Conservation (phyloP, 1,140 invertebrate species). For the Rhopalosiphum maidis region DNA sequence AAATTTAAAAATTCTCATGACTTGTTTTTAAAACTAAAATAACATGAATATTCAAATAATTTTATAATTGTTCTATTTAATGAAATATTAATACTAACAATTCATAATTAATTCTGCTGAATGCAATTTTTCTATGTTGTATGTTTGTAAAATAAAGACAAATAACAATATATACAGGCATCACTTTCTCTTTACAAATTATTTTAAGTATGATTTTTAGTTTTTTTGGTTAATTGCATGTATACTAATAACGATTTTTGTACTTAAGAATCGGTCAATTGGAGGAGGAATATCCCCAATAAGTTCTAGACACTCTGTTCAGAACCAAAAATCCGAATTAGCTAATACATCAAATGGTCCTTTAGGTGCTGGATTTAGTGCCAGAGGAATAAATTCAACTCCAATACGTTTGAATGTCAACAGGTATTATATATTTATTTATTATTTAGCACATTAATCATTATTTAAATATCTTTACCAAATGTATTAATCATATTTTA, state of each 20-base stretch:
- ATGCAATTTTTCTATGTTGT: neutral
- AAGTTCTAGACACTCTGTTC: slow-evolving; percentile 20
- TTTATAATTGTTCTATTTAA: neutral
- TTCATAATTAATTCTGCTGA: neutral
- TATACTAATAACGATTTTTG: neutral
- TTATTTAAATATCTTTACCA: neutral
- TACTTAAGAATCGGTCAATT: slow-evolving; percentile 38
- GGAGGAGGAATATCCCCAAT: slow-evolving; percentile 34
- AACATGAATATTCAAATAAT: neutral
- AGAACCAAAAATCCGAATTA: slow-evolving; percentile 57
- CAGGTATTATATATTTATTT: neutral
- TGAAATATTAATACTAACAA: neutral
- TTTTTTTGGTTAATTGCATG: neutral
- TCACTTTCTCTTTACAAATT: neutral
- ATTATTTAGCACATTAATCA: neutral
- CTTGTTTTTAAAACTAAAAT: neutral
- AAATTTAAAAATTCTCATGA: neutral
- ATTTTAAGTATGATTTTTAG: neutral
- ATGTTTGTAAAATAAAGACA: neutral
- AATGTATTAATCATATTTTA: neutral
- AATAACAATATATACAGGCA: neutral
- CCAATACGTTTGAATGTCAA: slow-evolving; percentile 53
- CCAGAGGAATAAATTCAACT: slow-evolving; percentile 56
- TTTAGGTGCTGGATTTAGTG: slow-evolving; percentile 56
- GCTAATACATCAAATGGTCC: slow-evolving; percentile 58